Base-by-base conservation (phyloP, 2,113 vertebrate genomes). In the Pollimyrus isidori region DNA sequence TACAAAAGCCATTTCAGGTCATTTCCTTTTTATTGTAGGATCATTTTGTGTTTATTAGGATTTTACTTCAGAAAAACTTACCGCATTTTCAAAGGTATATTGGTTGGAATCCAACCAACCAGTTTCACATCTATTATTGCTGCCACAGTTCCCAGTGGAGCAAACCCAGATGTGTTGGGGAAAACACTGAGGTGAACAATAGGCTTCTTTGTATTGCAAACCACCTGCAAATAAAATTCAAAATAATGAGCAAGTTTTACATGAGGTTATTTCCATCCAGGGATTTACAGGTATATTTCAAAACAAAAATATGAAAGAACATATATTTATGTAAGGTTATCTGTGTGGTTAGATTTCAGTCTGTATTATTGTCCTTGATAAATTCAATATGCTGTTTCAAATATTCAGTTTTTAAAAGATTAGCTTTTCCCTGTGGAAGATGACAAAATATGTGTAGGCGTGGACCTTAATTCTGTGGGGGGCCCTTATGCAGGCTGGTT, bases 71-170 rank as follows among this genome's bases (percentile, higher is more conserved):
- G 21, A 84, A 42, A 13, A 30, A 90, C 92, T 89, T 89, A 94
- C 95, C 30, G 53, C 4, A 92, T 2, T 30, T 93, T 3, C 89
- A 95, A 94, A 17, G 94, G 95, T 88, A 86, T 92, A 90, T 95
- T 65, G n/a, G n/a, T 26, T 65, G 62, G n/a, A 39, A 65, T 65
- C 62, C 62, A 65, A n/a, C 23, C 23, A 26, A 26, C 23, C 62
- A 65, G 62, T 26, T 65, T 65, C n/a, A 26, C n/a, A 1, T 26
- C 62, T 65, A n/a, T 26, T 65, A 65, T 26, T 65, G 62, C 62
- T 26, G 62, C 62, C 62, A 65, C 62, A 26, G 7, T 65, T 65
- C 62, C 62, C 62, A 65, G 62, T 11, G 62, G 62, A 65, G n/a
- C n/a, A 65, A 65, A 65, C 62, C 62, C 62, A 65, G 62, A 26